Conservation (phyloP, 2,113 vertebrate genomes). For the Sylvilagus bachmani region DNA sequence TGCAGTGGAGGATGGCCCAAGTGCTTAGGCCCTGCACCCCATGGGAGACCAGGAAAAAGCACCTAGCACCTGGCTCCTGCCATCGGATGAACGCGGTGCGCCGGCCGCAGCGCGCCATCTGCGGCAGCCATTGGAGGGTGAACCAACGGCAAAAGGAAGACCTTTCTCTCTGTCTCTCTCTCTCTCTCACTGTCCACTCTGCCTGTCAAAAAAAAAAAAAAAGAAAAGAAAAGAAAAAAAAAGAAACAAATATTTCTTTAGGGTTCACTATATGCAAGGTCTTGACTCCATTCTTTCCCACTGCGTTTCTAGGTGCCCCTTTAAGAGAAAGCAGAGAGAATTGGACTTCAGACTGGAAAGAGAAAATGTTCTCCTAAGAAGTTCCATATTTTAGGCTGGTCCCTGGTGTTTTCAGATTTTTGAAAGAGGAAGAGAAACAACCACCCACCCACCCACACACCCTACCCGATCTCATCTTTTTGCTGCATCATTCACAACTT, state of each 20-base stretch:
- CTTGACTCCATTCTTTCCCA: background rate
- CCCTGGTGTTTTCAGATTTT: constrained; percentile 23
- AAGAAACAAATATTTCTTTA: constrained; percentile 29
- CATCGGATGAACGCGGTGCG: no score
- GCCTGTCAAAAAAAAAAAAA: no score
- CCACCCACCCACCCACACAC: background rate
- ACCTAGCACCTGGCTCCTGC: no score
- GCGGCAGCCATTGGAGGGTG: no score
- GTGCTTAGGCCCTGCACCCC: no score
- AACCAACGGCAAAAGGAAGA: no score
- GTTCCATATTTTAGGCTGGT: background rate
- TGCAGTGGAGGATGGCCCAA: no score
- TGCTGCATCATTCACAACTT: background rate
- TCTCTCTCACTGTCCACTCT: no score
- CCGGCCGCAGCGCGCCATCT: no score
- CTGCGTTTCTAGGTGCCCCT: background rate
- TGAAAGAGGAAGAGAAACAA: constrained; percentile 31
- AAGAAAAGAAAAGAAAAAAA: no score
- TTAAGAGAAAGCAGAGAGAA: background rate
- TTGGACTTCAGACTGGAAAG: background rate
- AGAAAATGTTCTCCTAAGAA: background rate
- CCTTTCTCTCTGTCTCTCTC: no score
- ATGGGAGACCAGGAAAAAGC: no score
- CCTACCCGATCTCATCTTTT: background rate
- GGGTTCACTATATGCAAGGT: background rate